Base-by-base conservation (phyloP, 2,797 vertebrate genomes). In the Craterocephalus amniculus region DNA sequence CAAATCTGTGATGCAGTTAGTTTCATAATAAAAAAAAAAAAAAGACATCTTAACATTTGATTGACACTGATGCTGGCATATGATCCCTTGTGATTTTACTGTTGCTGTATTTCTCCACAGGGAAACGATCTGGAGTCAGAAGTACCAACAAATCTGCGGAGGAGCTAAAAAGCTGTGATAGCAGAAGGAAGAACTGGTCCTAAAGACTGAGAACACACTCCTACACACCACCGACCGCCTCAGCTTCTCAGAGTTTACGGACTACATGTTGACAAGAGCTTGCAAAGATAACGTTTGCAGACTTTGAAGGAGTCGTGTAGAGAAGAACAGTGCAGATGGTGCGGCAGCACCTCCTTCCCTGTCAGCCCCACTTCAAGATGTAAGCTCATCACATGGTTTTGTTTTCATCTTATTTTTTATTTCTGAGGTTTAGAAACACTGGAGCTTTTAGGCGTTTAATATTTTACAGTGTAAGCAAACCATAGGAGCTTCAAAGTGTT, bases 351-450 rank as follows among this genome's bases (percentile, higher is more conserved):
- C 79, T 76, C 63, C 74, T 61, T 45, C 66, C 80, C 83, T 86
- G 82, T 84, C 76, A 84, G 78, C 89, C 87, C 85, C 85, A 81
- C 89, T 88, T 88, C 78, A 89, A 81, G 80, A 90, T 79, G 91
- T 92, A 79, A 88, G 88, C 11, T 59, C 4, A 22, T 31, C 12
- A 24, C 20, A 9, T 31, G 22, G 48, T 29, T 56, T 36, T 36
- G 59, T 43, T 40, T 58, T 68, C 29, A 5, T 13, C 2, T 22
- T 57, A 11, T 36, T 58, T 48, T 43, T 45, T 3, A 63, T 81
- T 70, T 36, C 2, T 6, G 6, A 65, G 12, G 14, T 74, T 67
- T 62, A 63, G 8, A 70, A 63, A 35, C 27, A 16, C 18, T 0
- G 54, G 16, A 64, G 6, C 11, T 16, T 34, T 6, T 18, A 18